Conservation (phyloP, 2,113 vertebrate genomes). For the Heloderma charlesbogerti region DNA sequence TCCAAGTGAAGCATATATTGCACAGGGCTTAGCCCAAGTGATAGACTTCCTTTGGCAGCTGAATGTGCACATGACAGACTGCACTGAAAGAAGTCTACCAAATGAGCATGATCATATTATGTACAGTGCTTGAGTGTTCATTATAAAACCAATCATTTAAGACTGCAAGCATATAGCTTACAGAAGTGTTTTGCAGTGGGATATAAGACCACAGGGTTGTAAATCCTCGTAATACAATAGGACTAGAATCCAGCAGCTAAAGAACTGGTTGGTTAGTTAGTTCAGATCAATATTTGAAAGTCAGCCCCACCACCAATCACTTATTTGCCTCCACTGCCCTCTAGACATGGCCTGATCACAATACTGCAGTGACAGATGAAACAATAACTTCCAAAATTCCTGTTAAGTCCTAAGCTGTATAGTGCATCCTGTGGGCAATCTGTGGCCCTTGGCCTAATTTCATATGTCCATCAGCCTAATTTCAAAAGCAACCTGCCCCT, state of each 20-base stretch:
- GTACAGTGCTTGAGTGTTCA: neutral
- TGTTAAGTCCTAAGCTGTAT: no score
- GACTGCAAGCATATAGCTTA: neutral
- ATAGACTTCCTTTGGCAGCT: rapidly evolving
- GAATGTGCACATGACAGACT: neutral
- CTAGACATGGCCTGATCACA: neutral
- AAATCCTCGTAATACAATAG: neutral
- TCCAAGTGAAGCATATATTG: slow-evolving; percentile 9
- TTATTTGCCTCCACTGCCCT: neutral
- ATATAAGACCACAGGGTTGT: neutral
- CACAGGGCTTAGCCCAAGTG: neutral
- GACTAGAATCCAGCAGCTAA: neutral
- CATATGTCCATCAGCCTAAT: neutral
- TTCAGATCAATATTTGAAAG: neutral
- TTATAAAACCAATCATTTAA: neutral
- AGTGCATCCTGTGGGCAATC: neutral
- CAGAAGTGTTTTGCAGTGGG: slow-evolving; percentile 4
- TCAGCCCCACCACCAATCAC: neutral
- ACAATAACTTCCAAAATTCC: neutral
- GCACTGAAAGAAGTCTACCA: neutral
- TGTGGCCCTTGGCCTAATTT: neutral
- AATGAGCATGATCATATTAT: rapidly evolving
- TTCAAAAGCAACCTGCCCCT: neutral
- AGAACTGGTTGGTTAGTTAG: neutral
- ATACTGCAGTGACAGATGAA: neutral